Evolutionary conservation across 2,888 invertebrate genomes (phyloP).

Genomic region (Drosophila tanythrix): DNA sequence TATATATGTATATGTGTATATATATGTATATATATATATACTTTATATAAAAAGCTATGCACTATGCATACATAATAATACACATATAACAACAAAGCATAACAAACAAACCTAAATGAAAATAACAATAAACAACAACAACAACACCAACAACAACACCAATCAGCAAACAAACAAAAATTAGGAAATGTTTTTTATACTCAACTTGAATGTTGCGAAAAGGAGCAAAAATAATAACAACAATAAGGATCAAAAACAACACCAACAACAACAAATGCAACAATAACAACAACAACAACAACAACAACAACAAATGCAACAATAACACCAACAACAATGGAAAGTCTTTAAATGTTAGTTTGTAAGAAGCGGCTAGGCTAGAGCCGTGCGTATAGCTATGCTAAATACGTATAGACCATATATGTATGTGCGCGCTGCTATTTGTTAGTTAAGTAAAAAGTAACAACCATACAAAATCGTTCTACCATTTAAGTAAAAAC

Average conservation of each 20-base stretch:
- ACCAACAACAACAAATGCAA: constrained; percentile 5
- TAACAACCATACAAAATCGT: constrained; percentile 42
- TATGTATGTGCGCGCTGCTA: constrained; percentile 61
- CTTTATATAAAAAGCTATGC: constrained; percentile 41
- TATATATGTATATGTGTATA: not conserved
- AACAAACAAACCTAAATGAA: constrained; percentile 22
- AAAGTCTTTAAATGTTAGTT: constrained; percentile 75
- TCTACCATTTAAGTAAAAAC: constrained; percentile 61
- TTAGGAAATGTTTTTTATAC: constrained; percentile 20
- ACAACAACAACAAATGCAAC: constrained; percentile 17
- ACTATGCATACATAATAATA: constrained; percentile 50
- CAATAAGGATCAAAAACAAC: not conserved
- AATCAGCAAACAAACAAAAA: constrained; percentile 24
- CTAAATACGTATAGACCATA: constrained; percentile 25
- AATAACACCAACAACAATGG: constrained; percentile 53
- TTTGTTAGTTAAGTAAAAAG: constrained; percentile 71
- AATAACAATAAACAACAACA: constrained; percentile 14
- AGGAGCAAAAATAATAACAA: constrained; percentile 7
- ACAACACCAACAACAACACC: constrained; percentile 14
- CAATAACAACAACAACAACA: constrained; percentile 20
- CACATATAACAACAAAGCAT: constrained; percentile 26
- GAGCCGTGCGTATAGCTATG: constrained; percentile 53
- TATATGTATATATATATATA: not conserved
- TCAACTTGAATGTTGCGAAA: constrained; percentile 22
- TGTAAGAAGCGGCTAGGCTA: constrained; percentile 67